Evolutionary conservation across 2,797 vertebrate genomes (phyloP).

Genomic region (Coilia nasus): DNA sequence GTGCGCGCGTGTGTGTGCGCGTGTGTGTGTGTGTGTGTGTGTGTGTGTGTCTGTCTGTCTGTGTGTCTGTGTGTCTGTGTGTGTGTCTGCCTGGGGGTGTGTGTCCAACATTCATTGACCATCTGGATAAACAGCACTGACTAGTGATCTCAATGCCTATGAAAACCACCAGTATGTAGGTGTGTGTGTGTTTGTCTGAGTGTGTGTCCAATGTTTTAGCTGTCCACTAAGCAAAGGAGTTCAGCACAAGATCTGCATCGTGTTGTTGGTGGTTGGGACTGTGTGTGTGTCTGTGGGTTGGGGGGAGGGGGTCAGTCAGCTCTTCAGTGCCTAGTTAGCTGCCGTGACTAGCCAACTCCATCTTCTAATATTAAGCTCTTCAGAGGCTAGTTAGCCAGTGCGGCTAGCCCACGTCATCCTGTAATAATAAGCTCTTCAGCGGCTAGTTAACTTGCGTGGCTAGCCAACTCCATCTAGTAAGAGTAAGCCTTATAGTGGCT

Average conservation of each 20-base stretch:
- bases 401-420: conserved; percentile 18
- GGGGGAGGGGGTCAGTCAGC: too few species aligned
- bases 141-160: conserved; percentile 4
- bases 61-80: too few species aligned
- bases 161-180: not conserved
- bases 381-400: conserved; percentile 46
- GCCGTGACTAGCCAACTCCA: too few species aligned
- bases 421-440: conserved; percentile 38
- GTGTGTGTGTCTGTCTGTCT: too few species aligned
- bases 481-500: too few species aligned
- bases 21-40: too few species aligned
- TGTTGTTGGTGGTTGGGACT: not conserved
- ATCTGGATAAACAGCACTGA: not conserved
- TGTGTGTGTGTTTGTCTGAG: not conserved
- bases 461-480: too few species aligned
- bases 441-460: too few species aligned
- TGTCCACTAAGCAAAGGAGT: not conserved
- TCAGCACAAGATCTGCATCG: not conserved
- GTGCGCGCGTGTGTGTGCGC: too few species aligned
- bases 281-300: not conserved
- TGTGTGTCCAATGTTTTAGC: not conserved
- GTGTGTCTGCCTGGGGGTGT: too few species aligned
- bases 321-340: too few species aligned
- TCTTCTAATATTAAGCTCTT: too few species aligned
- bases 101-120: not conserved